Evolutionary conservation across 1,140 invertebrate species (phyloP), one percentile per base, ranked within the genome.

Genomic region (Pararge aegeria): DNA sequence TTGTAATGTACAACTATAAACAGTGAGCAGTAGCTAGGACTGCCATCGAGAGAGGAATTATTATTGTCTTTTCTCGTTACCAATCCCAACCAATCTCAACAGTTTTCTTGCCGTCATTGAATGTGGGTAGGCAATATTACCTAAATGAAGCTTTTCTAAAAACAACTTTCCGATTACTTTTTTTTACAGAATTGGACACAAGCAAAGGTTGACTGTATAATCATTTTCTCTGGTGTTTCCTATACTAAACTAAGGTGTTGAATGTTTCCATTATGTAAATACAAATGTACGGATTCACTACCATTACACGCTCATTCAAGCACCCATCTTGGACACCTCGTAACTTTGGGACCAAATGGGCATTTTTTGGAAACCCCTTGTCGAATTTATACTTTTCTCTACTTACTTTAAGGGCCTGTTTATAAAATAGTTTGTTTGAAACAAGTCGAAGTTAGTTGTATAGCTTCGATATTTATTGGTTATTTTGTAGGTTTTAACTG

Each of bases 191-290:
- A n/a, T n/a, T n/a, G n/a, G n/a, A n/a, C n/a, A n/a, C n/a, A n/a
- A n/a, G n/a, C 2, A 9, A 13, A 9, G 15, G 52, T 42, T 54
- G 52, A 38, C 52, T 54, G 37, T 42, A 52, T 20, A 18, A 27
- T 5, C 24, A 4, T 12, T 15, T 54, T 42, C 13, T 42, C 9
- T 42, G 21, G 37, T 42, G 21, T 42, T 4, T 24, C 19, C 20
- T 48, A 2, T 21, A 48, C 44, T 24, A 48, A 48, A 48, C 2
- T 7, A 24, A 15, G 38, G 38, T 42, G 13, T 42, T 42, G 30
- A 34, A 34, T 34, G 38, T 42, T 42, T 42, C 38, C 13, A 15
- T 42, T 10, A n/a, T 34, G 16, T 42, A 42, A 42, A 42, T 42
- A 42, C 16, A 18, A 42, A 34, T 34, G 30, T 34, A 34, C 7